Evolutionary conservation across 2,888 invertebrate species (phyloP).

Genomic region (Aphodius sticticus): DNA sequence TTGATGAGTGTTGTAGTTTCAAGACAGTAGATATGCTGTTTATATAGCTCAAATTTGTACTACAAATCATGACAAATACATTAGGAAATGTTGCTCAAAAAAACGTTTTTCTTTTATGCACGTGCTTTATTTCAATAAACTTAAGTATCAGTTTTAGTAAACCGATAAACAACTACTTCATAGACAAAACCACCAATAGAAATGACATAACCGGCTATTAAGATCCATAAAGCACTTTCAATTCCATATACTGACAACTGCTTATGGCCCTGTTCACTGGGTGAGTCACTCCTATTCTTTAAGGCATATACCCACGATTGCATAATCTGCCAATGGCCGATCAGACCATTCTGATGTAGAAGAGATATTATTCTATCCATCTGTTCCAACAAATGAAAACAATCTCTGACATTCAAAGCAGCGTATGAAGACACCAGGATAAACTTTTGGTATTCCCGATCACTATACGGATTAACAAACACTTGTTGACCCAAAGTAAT

Average conservation of each 20-base stretch:
- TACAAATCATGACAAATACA: no score
- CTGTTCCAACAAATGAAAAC: not conserved
- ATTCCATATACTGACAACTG: not conserved
- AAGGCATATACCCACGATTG: not conserved
- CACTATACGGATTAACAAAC: not conserved
- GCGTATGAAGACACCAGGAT: not conserved
- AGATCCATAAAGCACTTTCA: not conserved
- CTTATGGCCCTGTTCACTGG: not conserved
- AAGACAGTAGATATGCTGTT: no score
- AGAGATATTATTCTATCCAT: not conserved
- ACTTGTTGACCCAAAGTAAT: not conserved
- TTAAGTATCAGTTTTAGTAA: not conserved
- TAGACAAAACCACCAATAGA: not conserved
- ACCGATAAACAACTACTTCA: not conserved
- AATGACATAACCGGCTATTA: not conserved
- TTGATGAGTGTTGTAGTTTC: no score
- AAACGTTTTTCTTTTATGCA: no score
- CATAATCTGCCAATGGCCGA: not conserved
- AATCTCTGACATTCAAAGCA: not conserved
- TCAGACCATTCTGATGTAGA: not conserved
- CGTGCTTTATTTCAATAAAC: not conserved
- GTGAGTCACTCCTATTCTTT: not conserved
- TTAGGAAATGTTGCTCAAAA: no score
- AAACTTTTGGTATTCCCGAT: not conserved
- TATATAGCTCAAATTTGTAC: no score